A percentile compares a stretch with the other conserved stretches of the same genome.
phyloP scores from a whole-genome alignment of 2,113 vertebrate genomes.

The Microcebus murinus region DNA sequence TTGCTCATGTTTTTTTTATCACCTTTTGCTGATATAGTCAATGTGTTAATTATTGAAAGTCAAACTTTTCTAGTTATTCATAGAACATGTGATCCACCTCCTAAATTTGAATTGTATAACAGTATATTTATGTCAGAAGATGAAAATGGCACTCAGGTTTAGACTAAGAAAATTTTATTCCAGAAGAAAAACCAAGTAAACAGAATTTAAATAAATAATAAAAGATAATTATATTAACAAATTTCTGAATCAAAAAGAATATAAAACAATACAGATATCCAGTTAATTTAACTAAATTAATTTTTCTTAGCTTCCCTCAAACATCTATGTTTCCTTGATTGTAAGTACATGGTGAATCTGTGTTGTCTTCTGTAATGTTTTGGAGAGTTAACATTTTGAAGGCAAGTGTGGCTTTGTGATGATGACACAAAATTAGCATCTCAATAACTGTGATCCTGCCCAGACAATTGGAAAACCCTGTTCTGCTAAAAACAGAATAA shows the following conservation, averaged over 20 bases:
- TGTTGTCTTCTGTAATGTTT: background rate
- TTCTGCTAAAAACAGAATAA: background rate
- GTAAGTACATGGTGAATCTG: background rate
- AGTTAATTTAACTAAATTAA: background rate
- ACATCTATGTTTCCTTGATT: background rate
- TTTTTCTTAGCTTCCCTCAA: background rate
- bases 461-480: background rate
- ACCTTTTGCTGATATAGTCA: background rate
- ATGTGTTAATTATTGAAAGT: background rate
- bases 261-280: background rate
- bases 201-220: background rate
- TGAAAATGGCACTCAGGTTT: background rate
- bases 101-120: constrained; percentile 18
- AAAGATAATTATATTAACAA: background rate
- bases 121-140: background rate
- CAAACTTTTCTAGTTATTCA: background rate
- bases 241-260: background rate
- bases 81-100: background rate
- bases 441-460: background rate
- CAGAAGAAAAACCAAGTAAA: background rate
- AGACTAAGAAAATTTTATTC: background rate
- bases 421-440: background rate
- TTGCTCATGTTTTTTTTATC: background rate
- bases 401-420: background rate
- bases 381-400: background rate